A percentile compares a stretch with the other conserved stretches of the same genome.
Evolutionary conservation across 64 coral and sea anemone species (phyloP).

Genomic region (Trachythela sp.): DNA sequence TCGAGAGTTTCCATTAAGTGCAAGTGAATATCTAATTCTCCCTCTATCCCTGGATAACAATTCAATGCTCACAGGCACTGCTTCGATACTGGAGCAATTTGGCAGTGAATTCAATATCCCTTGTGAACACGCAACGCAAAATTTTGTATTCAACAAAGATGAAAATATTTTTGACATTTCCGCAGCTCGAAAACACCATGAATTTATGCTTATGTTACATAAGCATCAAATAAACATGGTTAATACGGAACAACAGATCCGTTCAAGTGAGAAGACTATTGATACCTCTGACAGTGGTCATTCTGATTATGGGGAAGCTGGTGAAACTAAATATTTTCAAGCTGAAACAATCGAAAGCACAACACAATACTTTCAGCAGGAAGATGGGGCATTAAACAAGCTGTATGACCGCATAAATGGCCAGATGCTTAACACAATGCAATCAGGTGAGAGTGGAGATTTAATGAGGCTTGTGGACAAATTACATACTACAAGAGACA

Average conservation of each 20-base stretch:
- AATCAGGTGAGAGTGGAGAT: background rate
- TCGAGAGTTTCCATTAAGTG: background rate
- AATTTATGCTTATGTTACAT: conserved; percentile 1
- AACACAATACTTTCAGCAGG: background rate
- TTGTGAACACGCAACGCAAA: background rate
- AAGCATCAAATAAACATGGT: background rate
- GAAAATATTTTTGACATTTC: background rate
- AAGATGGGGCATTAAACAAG: background rate
- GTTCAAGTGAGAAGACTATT: background rate
- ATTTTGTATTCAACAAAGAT: conserved; percentile 7
- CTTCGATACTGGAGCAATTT: conserved; percentile 7
- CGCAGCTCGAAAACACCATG: background rate
- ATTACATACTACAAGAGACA: background rate
- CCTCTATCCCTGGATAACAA: background rate
- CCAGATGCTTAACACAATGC: background rate
- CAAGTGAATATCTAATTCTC: background rate
- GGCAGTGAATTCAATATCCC: background rate
- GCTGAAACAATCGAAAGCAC: background rate
- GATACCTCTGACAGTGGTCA: background rate
- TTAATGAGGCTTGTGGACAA: background rate
- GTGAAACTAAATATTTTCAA: background rate
- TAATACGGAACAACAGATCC: background rate
- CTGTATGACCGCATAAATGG: background rate
- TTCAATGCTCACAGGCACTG: background rate
- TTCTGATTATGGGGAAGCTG: background rate